Percentiles rank a stretch among this genome's conserved stretches.
These are phyloP conservation scores for Grammomys dolichurus DNA, from an alignment of 2,113 vertebrate genomes.

Conservation along the genomic window DNA sequence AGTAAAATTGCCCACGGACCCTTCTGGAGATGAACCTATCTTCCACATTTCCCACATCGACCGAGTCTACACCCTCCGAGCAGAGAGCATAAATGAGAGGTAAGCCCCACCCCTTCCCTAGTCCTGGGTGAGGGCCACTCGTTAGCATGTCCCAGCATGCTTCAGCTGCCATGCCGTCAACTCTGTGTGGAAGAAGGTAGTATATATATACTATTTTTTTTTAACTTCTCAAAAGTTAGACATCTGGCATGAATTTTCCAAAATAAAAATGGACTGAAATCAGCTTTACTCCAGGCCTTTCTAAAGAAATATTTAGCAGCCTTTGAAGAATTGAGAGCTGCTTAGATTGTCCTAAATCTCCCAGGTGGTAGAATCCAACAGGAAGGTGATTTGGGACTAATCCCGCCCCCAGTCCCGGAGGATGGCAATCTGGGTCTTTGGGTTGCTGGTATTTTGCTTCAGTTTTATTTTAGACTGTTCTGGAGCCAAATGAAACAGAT, in stretches of 20 bases:
- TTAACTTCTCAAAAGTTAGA: background rate
- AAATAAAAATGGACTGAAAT: constrained; percentile 46
- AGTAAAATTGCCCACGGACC: constrained; percentile 98
- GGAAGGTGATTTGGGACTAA: background rate
- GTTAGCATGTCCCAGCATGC: background rate
- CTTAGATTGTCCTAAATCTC: background rate
- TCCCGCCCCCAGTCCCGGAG: background rate
- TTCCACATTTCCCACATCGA: constrained; percentile 99
- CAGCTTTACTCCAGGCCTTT: constrained; percentile 1
- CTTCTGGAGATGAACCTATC: constrained; percentile 97
- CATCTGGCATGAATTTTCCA: background rate
- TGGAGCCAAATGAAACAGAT: constrained; percentile 27
- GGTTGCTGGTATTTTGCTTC: background rate
- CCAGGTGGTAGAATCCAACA: background rate
- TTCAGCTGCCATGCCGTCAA: accelerated
- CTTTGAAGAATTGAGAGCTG: background rate
- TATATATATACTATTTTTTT: background rate
- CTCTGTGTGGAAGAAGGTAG: background rate
- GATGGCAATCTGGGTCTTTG: background rate
- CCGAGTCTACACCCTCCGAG: constrained; percentile 96
- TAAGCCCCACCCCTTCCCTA: constrained; percentile 70
- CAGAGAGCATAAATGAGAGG: constrained; percentile 98
- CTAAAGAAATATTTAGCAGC: background rate
- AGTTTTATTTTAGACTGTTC: background rate
- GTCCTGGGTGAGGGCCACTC: accelerated